These are phyloP conservation scores for Tetranychus piercei DNA, from an alignment of 2,888 invertebrate genomes.

Conservation along the genomic window DNA sequence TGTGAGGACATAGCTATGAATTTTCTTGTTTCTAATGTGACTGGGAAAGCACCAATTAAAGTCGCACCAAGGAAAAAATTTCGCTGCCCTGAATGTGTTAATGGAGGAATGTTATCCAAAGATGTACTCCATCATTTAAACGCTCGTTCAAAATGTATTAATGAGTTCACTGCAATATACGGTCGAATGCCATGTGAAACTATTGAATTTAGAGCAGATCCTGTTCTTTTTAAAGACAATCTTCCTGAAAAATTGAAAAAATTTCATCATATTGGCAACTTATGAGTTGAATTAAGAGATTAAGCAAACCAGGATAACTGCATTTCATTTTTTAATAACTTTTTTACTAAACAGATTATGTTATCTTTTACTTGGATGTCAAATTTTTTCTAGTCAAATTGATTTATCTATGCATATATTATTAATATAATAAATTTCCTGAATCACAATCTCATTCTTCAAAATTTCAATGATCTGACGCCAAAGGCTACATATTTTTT, in stretches of 20 bases:
- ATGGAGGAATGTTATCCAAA: conserved; percentile 80
- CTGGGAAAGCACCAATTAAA: conserved; percentile 72
- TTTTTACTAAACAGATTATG: no score
- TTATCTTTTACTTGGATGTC: no score
- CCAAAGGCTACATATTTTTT: no score
- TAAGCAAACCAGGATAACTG: no score
- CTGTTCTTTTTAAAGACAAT: conserved; percentile 69
- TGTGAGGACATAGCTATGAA: conserved; percentile 98
- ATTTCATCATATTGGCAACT: conserved; percentile 68
- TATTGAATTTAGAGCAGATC: conserved; percentile 85
- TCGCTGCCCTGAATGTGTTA: conserved; percentile 83
- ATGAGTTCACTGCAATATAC: conserved; percentile 55
- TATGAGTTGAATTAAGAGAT: conserved; percentile 2
- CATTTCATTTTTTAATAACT: no score
- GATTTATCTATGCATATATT: no score
- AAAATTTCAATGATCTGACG: no score
- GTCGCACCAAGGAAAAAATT: conserved; percentile 84
- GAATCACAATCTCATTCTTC: no score
- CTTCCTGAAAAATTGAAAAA: conserved; percentile 66
- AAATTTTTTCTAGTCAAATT: no score
- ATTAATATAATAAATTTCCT: no score
- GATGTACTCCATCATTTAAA: conserved; percentile 57
- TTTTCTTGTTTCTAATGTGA: conserved; percentile 66
- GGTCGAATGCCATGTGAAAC: conserved; percentile 68
- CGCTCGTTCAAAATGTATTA: conserved; percentile 73